A percentile compares a stretch with the other conserved stretches of the same genome.
phyloP scores from a whole-genome alignment of 2,797 vertebrate genomes.

The Threskiornis aethiopicus region DNA sequence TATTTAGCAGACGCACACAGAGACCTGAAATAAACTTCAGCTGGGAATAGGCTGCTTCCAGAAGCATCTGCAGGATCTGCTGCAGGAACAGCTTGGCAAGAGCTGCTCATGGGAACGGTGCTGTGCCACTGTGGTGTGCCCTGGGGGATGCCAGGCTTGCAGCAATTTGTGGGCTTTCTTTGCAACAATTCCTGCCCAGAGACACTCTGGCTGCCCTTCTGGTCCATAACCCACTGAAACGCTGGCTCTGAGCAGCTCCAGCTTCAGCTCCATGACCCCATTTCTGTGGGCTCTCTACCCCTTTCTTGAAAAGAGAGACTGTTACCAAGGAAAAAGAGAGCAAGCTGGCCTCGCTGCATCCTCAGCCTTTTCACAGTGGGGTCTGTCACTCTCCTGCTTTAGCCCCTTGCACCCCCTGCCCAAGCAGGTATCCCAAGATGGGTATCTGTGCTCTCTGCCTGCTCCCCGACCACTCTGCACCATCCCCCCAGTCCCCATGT shows the following conservation, averaged over 20 bases:
- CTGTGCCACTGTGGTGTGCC: not conserved
- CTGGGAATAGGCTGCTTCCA: constrained; percentile 31
- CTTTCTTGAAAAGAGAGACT: not conserved
- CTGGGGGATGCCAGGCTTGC: not conserved
- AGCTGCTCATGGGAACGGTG: not conserved
- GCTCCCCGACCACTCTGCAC: not conserved
- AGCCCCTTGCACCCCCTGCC: not conserved
- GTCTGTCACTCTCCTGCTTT: not conserved
- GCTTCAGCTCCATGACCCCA: not conserved
- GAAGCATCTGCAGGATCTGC: constrained; percentile 6
- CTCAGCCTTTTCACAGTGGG: not conserved
- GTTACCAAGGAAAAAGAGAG: not conserved
- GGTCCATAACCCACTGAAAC: not conserved
- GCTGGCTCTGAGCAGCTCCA: not conserved
- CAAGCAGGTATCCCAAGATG: not conserved
- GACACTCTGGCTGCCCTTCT: not conserved
- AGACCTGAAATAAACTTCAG: constrained; percentile 28
- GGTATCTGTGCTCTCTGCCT: not conserved
- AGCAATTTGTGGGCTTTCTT: not conserved
- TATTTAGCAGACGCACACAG: constrained; percentile 1
- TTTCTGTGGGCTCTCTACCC: not conserved
- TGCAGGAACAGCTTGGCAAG: not conserved
- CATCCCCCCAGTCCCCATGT: rapidly evolving
- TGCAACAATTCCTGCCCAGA: not conserved
- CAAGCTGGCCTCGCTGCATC: not conserved